Evolutionary conservation across 2,797 vertebrate species (phyloP).

Genomic region (Myotis vivesi): DNA sequence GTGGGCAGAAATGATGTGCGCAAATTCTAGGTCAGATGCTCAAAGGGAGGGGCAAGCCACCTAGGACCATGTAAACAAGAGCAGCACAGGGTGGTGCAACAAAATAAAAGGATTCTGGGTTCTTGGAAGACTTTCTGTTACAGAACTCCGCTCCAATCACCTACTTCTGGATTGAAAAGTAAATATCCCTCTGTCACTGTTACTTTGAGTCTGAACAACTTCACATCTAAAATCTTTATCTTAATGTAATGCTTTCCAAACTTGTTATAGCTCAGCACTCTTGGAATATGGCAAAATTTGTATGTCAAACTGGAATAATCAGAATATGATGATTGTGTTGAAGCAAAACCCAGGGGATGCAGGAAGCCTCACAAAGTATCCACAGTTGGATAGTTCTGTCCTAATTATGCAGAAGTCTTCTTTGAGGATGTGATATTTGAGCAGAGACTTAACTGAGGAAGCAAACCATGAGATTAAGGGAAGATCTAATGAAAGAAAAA

Average conservation of each 20-base stretch:
- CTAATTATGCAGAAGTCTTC: not conserved
- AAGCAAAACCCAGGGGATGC: not conserved
- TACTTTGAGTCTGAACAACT: not conserved
- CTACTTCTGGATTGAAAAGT: not conserved
- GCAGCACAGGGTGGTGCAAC: not conserved
- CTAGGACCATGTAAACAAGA: not conserved
- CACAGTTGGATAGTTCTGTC: not conserved
- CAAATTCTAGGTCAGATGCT: not conserved
- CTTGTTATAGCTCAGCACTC: not conserved
- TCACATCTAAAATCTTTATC: not conserved
- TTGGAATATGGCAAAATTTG: not conserved
- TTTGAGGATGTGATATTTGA: not conserved
- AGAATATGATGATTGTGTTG: not conserved
- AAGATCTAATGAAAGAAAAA: not conserved
- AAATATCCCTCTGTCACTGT: not conserved
- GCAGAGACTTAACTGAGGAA: not conserved
- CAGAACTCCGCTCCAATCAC: not conserved
- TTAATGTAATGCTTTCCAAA: constrained; percentile 1
- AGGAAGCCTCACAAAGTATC: not conserved
- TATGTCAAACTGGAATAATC: not conserved
- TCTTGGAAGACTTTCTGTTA: not conserved
- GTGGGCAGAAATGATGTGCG: not conserved
- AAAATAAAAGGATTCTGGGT: not conserved
- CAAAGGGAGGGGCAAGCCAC: not conserved
- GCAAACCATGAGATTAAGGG: not conserved